Evolutionary conservation across 2,888 invertebrate species (phyloP).

Genomic region (Corbicula japonica): DNA sequence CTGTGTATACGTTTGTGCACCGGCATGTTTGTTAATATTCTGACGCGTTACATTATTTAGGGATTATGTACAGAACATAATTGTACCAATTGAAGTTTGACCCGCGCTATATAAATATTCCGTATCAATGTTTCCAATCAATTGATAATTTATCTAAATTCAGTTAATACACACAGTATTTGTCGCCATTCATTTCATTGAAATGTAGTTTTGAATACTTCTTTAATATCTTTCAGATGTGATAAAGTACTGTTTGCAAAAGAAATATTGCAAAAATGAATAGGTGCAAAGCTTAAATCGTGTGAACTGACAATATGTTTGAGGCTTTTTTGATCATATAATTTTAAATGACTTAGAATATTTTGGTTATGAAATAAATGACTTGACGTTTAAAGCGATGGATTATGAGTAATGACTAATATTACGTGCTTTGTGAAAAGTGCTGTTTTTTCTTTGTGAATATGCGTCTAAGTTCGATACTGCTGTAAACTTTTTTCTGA

Average conservation of each 20-base stretch:
- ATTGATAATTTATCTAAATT: conserved; percentile 32
- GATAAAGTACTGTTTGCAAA: neutral
- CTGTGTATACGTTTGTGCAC: neutral
- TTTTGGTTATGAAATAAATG: too few relatives aligned
- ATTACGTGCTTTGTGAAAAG: too few relatives aligned
- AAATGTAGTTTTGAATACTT: neutral
- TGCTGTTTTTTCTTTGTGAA: too few relatives aligned
- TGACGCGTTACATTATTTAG: too few relatives aligned
- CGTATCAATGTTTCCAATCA: conserved; percentile 30
- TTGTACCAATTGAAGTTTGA: conserved; percentile 16
- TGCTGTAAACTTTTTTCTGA: too few relatives aligned
- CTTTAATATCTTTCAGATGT: neutral
- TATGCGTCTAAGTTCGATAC: too few relatives aligned
- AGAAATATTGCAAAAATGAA: neutral
- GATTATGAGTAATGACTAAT: too few relatives aligned
- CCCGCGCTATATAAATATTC: conserved; percentile 30
- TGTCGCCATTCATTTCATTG: neutral
- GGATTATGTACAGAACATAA: too few relatives aligned
- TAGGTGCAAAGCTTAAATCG: neutral
- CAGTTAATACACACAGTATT: neutral
- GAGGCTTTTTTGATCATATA: too few relatives aligned
- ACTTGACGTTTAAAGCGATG: too few relatives aligned
- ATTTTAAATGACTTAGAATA: too few relatives aligned
- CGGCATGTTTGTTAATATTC: too few relatives aligned
- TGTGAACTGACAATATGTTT: neutral